Conservation (phyloP, 2,888 invertebrate genomes). For the Dryocosmus kuriphilus region DNA sequence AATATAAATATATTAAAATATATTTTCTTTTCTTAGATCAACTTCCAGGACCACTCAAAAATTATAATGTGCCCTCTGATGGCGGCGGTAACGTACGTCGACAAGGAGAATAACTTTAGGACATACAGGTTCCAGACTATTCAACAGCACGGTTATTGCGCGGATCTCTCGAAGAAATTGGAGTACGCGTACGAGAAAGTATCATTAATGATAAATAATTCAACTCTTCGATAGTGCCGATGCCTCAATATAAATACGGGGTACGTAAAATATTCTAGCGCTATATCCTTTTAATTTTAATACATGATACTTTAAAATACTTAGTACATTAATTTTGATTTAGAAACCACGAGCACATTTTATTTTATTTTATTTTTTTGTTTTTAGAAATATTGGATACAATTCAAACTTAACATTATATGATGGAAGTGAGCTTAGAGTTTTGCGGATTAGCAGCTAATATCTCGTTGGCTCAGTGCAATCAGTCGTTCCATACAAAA, state of each 20-base stretch:
- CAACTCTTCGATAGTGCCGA: slow-evolving; percentile 49
- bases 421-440: not conserved
- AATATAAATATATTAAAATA: not conserved
- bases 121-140: slow-evolving; percentile 94
- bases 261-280: not conserved
- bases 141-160: slow-evolving; percentile 90
- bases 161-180: slow-evolving; percentile 88
- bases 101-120: slow-evolving; percentile 93
- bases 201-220: slow-evolving; percentile 66
- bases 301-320: slow-evolving; percentile 26
- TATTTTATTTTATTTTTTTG: slow-evolving; percentile 21
- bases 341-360: not conserved
- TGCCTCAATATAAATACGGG: not conserved
- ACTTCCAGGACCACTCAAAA: slow-evolving; percentile 99
- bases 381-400: not conserved
- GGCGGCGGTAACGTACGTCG: slow-evolving; percentile 98
- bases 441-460: slow-evolving; percentile 14
- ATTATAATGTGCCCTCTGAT: slow-evolving; percentile 98
- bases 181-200: slow-evolving; percentile 92
- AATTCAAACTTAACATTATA: not conserved
- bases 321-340: slow-evolving; percentile 16
- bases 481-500: slow-evolving; percentile 8
- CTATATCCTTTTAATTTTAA: slow-evolving; percentile 15
- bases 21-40: slow-evolving; percentile 83
- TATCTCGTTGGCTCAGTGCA: slow-evolving; percentile 6